phyloP scores from a whole-genome alignment of 2,113 vertebrate species.

The Nerophis lumbriciformis region DNA sequence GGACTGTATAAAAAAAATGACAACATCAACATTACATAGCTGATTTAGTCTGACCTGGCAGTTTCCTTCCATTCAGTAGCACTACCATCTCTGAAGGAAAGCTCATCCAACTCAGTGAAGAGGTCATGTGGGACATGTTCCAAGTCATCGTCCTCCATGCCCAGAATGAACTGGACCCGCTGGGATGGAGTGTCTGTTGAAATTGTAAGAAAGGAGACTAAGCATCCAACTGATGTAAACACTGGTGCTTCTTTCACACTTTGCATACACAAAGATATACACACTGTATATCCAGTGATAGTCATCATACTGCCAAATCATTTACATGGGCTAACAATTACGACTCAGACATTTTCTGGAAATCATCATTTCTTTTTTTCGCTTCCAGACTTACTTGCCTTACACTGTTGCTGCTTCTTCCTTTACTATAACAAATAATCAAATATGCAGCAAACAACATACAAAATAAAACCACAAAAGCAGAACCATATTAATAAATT shows the following conservation, averaged over 20 bases:
- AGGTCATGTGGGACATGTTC: conserved; percentile 92
- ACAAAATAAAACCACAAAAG: not conserved
- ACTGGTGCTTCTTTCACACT: not conserved
- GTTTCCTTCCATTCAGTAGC: conserved; percentile 93
- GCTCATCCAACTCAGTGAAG: conserved; percentile 93
- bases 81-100: conserved; percentile 84
- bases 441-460: not conserved
- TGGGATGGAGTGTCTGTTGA: conserved; percentile 88
- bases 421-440: not conserved
- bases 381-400: too few species aligned
- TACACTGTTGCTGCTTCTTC: too few species aligned
- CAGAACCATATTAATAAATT: too few species aligned
- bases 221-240: conserved; percentile 1
- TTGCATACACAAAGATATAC: not conserved
- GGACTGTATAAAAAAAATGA: not conserved
- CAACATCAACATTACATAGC: not conserved
- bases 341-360: conserved; percentile 21
- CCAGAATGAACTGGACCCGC: conserved; percentile 91
- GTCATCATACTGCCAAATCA: not conserved
- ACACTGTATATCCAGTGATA: not conserved
- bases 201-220: not conserved
- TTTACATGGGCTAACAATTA: conserved; percentile 7
- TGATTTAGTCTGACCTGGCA: conserved; percentile 75
- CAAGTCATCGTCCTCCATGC: conserved; percentile 89
- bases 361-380: not conserved